Percentiles rank a stretch among this genome's conserved stretches.
Evolutionary conservation across 2,113 vertebrate genomes (phyloP).

Genomic region (Larimichthys polyactis): DNA sequence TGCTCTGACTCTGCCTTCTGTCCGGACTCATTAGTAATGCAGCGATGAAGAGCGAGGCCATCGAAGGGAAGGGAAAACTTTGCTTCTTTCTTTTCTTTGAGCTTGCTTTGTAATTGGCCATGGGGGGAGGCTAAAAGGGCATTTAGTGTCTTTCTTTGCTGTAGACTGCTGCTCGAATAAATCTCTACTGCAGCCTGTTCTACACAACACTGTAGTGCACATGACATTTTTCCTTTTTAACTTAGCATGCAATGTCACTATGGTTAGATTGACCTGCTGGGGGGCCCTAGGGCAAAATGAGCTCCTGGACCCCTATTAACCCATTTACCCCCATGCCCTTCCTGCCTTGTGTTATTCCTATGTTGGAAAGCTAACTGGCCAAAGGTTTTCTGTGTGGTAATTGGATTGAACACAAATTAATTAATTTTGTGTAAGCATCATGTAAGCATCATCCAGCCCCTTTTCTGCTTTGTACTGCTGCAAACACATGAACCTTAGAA

Average conservation of each 20-base stretch:
- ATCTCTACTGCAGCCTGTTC: constrained; percentile 4
- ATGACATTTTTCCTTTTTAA: background rate
- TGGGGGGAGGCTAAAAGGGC: constrained; percentile 37
- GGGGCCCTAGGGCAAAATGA: background rate
- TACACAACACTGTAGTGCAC: background rate
- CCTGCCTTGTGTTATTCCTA: background rate
- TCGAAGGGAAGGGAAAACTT: constrained; percentile 57
- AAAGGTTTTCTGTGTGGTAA: background rate
- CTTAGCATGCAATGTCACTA: background rate
- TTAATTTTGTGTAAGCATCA: background rate
- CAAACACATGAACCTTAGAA: background rate
- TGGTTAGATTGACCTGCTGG: background rate
- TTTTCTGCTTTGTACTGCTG: background rate
- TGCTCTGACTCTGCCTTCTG: constrained; percentile 81
- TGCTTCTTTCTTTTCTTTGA: constrained; percentile 51
- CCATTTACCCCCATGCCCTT: background rate
- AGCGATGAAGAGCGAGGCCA: constrained; percentile 63
- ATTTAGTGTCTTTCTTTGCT: constrained; percentile 30
- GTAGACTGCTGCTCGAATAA: constrained; percentile 27
- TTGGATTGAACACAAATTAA: background rate
- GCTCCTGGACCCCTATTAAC: background rate
- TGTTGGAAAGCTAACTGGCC: background rate
- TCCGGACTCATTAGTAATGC: constrained; percentile 72
- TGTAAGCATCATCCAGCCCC: background rate
- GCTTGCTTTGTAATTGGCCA: constrained; percentile 54